Base-by-base conservation (phyloP, 2,888 invertebrate genomes). In the Eueremaeus valkanovi region DNA sequence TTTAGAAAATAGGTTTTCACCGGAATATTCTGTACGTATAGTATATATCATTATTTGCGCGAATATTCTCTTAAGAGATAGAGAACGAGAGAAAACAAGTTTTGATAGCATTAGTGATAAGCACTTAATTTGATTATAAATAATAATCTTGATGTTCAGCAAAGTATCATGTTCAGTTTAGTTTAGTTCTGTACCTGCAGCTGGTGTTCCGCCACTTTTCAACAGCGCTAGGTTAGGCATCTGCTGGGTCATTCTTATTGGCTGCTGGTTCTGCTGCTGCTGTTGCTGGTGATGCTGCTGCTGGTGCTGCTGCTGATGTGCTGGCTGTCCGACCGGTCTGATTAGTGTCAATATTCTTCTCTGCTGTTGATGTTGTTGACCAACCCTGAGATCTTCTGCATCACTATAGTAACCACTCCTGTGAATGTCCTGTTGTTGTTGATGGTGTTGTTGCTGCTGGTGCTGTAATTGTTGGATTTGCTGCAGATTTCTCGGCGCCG, bases 121-220 rank as follows among this genome's bases (percentile, higher is more conserved):
- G n/a, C n/a, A n/a, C n/a, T n/a, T n/a, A n/a, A n/a, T n/a, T n/a
- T n/a, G n/a, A n/a, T n/a, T n/a, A n/a, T n/a, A n/a, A n/a, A n/a
- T n/a, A n/a, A n/a, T n/a, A n/a, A n/a, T n/a, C n/a, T n/a, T n/a
- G n/a, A n/a, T n/a, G n/a, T n/a, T n/a, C n/a, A n/a, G n/a, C n/a
- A n/a, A n/a, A n/a, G n/a, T n/a, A n/a, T n/a, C n/a, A n/a, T n/a
- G n/a, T n/a, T n/a, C n/a, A n/a, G n/a, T n/a, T n/a, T n/a, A n/a
- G n/a, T n/a, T n/a, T n/a, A n/a, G n/a, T n/a, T n/a, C n/a, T n/a
- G n/a, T n/a, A n/a, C n/a, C n/a, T n/a, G n/a, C n/a, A n/a, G n/a
- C n/a, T n/a, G n/a, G n/a, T n/a, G n/a, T n/a, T n/a, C 36, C 66
- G 36, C 66, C 66, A 36, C 66, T 66, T n/a, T 66, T 66, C 21